phyloP scores from a whole-genome alignment of 2,797 vertebrate species.

The Moxostoma hubbsi region DNA sequence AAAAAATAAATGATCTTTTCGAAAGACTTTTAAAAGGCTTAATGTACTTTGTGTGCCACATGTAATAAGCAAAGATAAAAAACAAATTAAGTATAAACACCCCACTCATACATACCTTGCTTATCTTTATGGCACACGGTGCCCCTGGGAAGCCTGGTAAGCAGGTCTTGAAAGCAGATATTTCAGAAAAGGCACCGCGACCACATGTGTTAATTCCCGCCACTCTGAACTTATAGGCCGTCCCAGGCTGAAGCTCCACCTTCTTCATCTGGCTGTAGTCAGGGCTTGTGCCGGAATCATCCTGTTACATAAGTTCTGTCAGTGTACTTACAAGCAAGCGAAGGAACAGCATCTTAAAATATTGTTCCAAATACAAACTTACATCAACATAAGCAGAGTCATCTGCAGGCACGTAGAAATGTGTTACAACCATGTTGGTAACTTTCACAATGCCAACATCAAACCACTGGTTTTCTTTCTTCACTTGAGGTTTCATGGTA shows the following conservation, averaged over 20 bases:
- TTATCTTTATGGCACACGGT: conserved; percentile 96
- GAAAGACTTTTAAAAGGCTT: too few species aligned
- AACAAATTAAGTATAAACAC: not conserved
- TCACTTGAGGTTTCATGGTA: conserved; percentile 81
- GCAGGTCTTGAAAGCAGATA: conserved; percentile 94
- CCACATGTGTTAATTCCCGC: conserved; percentile 91
- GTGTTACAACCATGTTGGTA: conserved; percentile 90
- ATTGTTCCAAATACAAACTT: conserved; percentile 58
- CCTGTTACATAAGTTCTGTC: conserved; percentile 68
- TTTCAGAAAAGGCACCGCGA: conserved; percentile 89
- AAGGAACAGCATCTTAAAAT: not conserved
- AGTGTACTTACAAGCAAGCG: not conserved
- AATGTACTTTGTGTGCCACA: too few species aligned
- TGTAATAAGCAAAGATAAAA: not conserved
- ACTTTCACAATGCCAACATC: conserved; percentile 92
- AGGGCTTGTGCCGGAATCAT: conserved; percentile 83
- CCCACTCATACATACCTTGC: conserved; percentile 80
- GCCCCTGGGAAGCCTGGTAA: conserved; percentile 95
- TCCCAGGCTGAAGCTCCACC: conserved; percentile 91
- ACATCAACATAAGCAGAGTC: conserved; percentile 83
- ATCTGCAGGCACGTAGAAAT: conserved; percentile 86
- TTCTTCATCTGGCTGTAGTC: conserved; percentile 90
- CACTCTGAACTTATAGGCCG: conserved; percentile 92
- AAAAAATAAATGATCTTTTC: too few species aligned
- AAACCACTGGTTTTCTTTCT: conserved; percentile 94